phyloP scores from a whole-genome alignment of 2,888 invertebrate genomes.

The Leucania comma region DNA sequence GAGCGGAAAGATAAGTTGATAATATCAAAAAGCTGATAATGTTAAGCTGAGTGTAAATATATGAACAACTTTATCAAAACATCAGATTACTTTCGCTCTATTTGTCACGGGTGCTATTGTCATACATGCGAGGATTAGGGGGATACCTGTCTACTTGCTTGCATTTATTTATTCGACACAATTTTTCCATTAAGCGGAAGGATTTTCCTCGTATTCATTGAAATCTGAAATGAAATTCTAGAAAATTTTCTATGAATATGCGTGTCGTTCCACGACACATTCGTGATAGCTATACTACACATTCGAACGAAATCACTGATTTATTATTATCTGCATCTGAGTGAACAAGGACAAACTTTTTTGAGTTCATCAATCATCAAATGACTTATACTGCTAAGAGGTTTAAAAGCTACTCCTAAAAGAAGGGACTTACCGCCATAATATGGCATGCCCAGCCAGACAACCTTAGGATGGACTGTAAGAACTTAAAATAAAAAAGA shows the following conservation, averaged over 20 bases:
- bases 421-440: too few species aligned
- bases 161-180: neutral
- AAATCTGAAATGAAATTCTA: neutral
- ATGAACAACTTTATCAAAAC: slow-evolving; percentile 51
- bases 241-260: neutral
- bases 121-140: slow-evolving; percentile 26
- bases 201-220: neutral
- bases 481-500: too few species aligned
- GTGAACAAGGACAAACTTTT: too few species aligned
- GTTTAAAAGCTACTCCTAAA: too few species aligned
- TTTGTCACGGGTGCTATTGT: slow-evolving; percentile 41
- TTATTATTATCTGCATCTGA: too few species aligned
- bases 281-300: too few species aligned
- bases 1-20: slow-evolving; percentile 44
- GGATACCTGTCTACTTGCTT: neutral
- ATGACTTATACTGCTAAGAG: too few species aligned
- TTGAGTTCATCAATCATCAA: too few species aligned
- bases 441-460: too few species aligned
- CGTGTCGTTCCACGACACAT: too few species aligned
- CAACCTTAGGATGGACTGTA: too few species aligned
- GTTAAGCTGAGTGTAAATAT: slow-evolving; percentile 34
- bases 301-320: too few species aligned
- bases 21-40: slow-evolving; percentile 46
- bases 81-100: slow-evolving; percentile 54
- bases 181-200: neutral